Evolutionary conservation across 2,797 vertebrate genomes (phyloP).

Genomic region (Anisognathus igniventris): DNA sequence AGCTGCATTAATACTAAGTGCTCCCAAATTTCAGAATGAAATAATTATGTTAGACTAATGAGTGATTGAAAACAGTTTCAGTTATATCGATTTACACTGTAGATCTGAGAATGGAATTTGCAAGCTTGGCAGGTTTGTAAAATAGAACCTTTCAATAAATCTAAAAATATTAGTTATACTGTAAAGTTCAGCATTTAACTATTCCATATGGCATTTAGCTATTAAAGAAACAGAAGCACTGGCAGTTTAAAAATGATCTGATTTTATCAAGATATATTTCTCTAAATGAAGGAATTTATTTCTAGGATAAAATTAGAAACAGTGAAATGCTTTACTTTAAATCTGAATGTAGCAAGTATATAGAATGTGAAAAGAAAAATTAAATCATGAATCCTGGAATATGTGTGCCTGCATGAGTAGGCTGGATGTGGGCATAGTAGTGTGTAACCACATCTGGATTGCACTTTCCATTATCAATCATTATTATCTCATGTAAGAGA

Average conservation of each 20-base stretch:
- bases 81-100: constrained; percentile 13
- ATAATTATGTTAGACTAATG: constrained; percentile 19
- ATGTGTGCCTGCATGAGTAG: background rate
- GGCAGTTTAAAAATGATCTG: background rate
- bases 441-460: background rate
- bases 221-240: background rate
- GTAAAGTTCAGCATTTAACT: background rate
- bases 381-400: background rate
- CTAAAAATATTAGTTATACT: background rate
- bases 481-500: background rate
- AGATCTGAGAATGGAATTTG: background rate
- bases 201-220: background rate
- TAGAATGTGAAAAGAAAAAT: background rate
- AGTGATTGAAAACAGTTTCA: background rate
- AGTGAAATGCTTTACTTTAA: background rate
- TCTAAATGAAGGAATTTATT: background rate
- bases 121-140: background rate
- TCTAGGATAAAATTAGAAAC: background rate
- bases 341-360: background rate
- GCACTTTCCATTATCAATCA: background rate
- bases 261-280: background rate
- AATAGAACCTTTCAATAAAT: constrained; percentile 23
- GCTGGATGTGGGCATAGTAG: background rate
- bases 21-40: constrained; percentile 29
- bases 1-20: constrained; percentile 19